A percentile compares a stretch with the other conserved stretches of the same genome.
These are phyloP conservation scores for Melierax canorus DNA, from an alignment of 2,113 vertebrate species.

Conservation along the genomic window DNA sequence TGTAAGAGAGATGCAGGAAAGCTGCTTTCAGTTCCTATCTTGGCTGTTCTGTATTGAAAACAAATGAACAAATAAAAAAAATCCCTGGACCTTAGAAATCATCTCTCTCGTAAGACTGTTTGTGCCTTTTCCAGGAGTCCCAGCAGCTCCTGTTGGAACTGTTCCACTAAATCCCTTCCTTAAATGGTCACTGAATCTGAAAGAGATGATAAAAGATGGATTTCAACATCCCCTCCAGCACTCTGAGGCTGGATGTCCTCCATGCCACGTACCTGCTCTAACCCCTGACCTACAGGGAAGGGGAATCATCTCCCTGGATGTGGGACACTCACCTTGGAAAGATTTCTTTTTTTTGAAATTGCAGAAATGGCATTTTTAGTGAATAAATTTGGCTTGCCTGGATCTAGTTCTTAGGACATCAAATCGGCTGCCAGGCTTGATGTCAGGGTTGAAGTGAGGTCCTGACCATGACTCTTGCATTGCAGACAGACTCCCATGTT, in stretches of 20 bases:
- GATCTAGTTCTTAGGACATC: not conserved
- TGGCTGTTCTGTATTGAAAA: not conserved
- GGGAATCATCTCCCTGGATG: not conserved
- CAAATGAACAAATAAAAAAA: not conserved
- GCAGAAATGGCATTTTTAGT: not conserved
- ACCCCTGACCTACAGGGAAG: not conserved
- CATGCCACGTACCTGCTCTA: not conserved
- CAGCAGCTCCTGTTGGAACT: not conserved
- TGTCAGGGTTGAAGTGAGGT: not conserved
- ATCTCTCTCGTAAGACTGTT: not conserved
- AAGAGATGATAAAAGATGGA: not conserved
- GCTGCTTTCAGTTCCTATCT: not conserved
- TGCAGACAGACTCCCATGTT: not conserved
- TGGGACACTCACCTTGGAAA: not conserved
- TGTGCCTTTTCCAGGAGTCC: not conserved
- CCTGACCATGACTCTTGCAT: fast-evolving
- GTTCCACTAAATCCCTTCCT: not conserved
- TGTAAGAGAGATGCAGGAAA: not conserved
- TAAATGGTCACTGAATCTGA: not conserved
- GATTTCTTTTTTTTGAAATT: not conserved
- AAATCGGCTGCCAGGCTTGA: not conserved
- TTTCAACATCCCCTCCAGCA: not conserved
- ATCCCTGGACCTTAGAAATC: not conserved
- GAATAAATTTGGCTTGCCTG: not conserved
- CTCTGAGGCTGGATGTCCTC: not conserved